phyloP scores from a whole-genome alignment of 1,140 invertebrate species.

The Steinernema feltiae region DNA sequence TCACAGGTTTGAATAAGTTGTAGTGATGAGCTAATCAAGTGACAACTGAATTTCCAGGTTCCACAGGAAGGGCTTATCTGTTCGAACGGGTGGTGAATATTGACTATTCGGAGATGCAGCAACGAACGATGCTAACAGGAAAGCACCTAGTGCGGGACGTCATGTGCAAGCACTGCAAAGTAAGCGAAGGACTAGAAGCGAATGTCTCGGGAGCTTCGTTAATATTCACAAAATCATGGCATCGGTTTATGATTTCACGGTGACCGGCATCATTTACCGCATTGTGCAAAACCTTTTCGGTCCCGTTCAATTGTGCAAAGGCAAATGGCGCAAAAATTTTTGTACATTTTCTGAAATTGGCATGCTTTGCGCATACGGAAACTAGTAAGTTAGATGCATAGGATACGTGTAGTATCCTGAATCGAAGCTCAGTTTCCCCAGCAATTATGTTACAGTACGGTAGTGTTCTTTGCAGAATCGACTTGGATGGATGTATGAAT shows the following conservation, averaged over 20 bases:
- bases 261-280: too few species aligned
- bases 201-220: too few species aligned
- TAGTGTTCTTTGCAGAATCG: constrained; percentile 18
- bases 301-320: too few species aligned
- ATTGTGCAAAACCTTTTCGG: too few species aligned
- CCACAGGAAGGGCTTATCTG: constrained; percentile 47
- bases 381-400: too few species aligned
- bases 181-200: too few species aligned
- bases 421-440: constrained; percentile 17
- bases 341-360: too few species aligned
- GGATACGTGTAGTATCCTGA: too few species aligned
- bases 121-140: constrained; percentile 44
- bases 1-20: constrained; percentile 31
- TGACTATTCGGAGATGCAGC: constrained; percentile 24
- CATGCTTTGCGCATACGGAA: too few species aligned
- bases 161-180: constrained; percentile 36
- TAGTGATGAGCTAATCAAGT: neutral
- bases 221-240: too few species aligned
- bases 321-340: too few species aligned
- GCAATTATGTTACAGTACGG: constrained; percentile 15
- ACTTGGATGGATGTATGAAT: constrained; percentile 55
- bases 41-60: constrained; percentile 32
- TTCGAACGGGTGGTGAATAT: constrained; percentile 49
- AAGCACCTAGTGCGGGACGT: constrained; percentile 51
- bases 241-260: too few species aligned